A percentile compares a stretch with the other conserved stretches of the same genome.
Conservation (phyloP, 2,797 vertebrate genomes). For the Micropoecilia bifurca region DNA sequence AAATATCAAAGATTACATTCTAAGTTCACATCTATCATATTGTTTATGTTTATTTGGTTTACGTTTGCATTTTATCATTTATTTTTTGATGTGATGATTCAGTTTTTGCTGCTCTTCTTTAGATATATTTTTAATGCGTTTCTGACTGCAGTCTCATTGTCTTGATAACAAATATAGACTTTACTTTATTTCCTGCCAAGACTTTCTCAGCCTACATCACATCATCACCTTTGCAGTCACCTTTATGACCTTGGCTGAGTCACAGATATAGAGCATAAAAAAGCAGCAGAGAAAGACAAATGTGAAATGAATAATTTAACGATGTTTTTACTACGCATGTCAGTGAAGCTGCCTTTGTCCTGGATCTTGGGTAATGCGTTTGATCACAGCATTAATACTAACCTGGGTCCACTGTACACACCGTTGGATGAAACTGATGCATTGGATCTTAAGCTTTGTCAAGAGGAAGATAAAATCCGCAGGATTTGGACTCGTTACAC, state of each 20-base stretch:
- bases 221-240: constrained; percentile 18
- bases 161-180: neutral
- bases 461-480: neutral
- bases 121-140: neutral
- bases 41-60: neutral
- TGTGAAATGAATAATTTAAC: constrained; percentile 64
- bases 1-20: neutral
- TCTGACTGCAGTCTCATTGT: constrained; percentile 16
- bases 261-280: constrained; percentile 34
- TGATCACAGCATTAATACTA: constrained; percentile 30
- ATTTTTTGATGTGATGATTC: neutral
- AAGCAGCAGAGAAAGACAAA: constrained; percentile 33
- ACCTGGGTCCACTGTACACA: neutral
- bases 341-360: constrained; percentile 29
- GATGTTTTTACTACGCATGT: constrained; percentile 41
- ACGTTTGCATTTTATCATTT: neutral
- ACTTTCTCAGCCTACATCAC: neutral
- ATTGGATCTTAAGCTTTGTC: neutral
- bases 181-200: neutral
- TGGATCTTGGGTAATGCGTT: constrained; percentile 35
- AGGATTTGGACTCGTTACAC: neutral
- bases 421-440: neutral
- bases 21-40: neutral
- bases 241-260: constrained; percentile 24
- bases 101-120: neutral